phyloP scores from a whole-genome alignment of 2,888 invertebrate species.

The Drosophila rubida region DNA sequence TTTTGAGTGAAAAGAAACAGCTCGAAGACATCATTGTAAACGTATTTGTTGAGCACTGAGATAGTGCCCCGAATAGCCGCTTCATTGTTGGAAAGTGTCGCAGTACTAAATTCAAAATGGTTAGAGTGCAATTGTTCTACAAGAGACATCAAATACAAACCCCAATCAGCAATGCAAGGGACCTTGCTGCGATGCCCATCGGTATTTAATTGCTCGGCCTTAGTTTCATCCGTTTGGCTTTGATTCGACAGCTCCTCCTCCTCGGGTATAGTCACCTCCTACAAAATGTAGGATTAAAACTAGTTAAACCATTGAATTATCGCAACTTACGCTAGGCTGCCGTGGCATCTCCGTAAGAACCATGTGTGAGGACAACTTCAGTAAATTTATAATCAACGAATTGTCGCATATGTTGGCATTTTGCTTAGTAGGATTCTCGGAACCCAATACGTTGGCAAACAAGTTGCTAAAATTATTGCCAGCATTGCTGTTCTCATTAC shows the following conservation, averaged over 20 bases:
- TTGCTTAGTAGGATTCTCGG: slow-evolving; percentile 87
- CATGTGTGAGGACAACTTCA: slow-evolving; percentile 88
- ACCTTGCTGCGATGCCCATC: slow-evolving; percentile 85
- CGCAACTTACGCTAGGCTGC: slow-evolving; percentile 83
- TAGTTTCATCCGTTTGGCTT: slow-evolving; percentile 93
- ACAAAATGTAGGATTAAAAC: neutral
- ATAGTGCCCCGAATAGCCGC: slow-evolving; percentile 91
- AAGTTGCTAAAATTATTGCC: slow-evolving; percentile 90
- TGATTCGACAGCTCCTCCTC: slow-evolving; percentile 85
- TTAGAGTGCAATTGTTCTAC: neutral
- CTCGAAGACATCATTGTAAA: slow-evolving; percentile 88
- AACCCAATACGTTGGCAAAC: slow-evolving; percentile 90
- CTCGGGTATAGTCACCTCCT: slow-evolving; percentile 85
- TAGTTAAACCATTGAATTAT: neutral
- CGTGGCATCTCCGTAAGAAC: slow-evolving; percentile 88
- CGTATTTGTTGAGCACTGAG: slow-evolving; percentile 90
- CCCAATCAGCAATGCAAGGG: slow-evolving; percentile 91
- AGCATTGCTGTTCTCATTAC: slow-evolving; percentile 85
- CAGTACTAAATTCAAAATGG: slow-evolving; percentile 86
- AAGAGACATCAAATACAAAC: slow-evolving; percentile 81
- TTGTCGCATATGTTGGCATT: slow-evolving; percentile 90
- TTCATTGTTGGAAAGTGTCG: slow-evolving; percentile 93
- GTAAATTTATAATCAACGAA: slow-evolving; percentile 89
- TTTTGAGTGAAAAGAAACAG: slow-evolving; percentile 82
- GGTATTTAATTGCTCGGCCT: slow-evolving; percentile 88